phyloP scores from a whole-genome alignment of 1,140 invertebrate genomes.

The Tetraneura akinire region DNA sequence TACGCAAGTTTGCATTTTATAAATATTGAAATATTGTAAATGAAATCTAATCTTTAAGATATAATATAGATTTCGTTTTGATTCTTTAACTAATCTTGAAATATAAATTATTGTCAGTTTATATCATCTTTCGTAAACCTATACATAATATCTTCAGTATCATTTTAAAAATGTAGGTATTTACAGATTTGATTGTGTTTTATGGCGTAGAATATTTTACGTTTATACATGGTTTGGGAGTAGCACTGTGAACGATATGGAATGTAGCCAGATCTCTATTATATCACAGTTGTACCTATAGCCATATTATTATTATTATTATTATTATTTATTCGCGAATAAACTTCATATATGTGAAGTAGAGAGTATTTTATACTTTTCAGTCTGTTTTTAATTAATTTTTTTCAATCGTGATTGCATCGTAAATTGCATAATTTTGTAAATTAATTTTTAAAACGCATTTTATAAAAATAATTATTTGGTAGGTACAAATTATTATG shows the following conservation, averaged over 20 bases:
- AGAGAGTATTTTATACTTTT: background rate
- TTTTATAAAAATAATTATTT: no score
- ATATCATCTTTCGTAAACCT: no score
- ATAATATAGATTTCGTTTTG: no score
- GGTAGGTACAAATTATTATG: no score
- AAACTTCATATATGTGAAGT: background rate
- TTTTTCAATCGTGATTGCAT: no score
- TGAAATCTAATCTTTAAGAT: no score
- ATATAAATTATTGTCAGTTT: no score
- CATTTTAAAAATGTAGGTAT: background rate
- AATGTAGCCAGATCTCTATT: slow-evolving; percentile 11
- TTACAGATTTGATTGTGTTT: background rate
- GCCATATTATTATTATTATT: background rate
- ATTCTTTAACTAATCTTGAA: no score
- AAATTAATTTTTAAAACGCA: no score
- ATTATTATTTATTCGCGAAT: background rate
- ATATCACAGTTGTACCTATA: background rate
- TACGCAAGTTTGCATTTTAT: no score
- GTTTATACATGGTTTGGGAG: background rate
- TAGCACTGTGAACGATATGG: slow-evolving; percentile 6
- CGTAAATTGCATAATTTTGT: no score
- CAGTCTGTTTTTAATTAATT: background rate
- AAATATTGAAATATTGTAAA: no score
- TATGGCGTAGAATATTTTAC: background rate
- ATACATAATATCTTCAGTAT: background rate